Evolutionary conservation across 2,888 invertebrate genomes (phyloP).

Genomic region (Chesias legatella): DNA sequence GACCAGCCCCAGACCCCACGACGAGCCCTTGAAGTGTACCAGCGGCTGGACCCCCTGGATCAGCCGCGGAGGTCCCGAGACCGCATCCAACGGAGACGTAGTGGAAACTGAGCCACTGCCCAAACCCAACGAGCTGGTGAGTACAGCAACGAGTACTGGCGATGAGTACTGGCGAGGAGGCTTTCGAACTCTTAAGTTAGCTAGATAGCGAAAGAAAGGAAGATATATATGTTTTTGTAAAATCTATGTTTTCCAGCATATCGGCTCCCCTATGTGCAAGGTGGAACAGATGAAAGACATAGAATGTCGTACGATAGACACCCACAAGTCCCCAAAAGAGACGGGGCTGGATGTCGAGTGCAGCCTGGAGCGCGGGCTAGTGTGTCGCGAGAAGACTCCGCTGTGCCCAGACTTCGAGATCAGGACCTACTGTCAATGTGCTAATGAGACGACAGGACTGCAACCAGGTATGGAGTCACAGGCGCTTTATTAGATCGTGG

Average conservation of each 20-base stretch:
- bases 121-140: conserved; percentile 73
- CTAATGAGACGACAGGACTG: too few relatives aligned
- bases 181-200: too few relatives aligned
- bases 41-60: conserved; percentile 91
- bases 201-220: too few relatives aligned
- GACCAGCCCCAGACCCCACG: conserved; percentile 50
- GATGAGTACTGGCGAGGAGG: too few relatives aligned
- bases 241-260: conserved; percentile 50
- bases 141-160: too few relatives aligned
- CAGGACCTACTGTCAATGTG: conserved; percentile 83
- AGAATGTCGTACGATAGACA: conserved; percentile 86
- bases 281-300: conserved; percentile 84
- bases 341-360: conserved; percentile 89
- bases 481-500: too few relatives aligned
- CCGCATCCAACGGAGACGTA: conserved; percentile 43
- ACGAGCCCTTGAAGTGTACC: conserved; percentile 75
- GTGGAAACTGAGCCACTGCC: conserved; percentile 80
- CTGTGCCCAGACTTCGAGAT: conserved; percentile 92
- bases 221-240: too few relatives aligned
- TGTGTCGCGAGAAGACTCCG: conserved; percentile 77
- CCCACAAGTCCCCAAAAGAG: conserved; percentile 82
- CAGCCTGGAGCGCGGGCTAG: conserved; percentile 85
- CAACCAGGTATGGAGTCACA: too few relatives aligned
- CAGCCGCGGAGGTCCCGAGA: conserved; percentile 77
- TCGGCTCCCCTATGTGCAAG: conserved; percentile 79